Base-by-base conservation (phyloP, 2,113 vertebrate genomes). In the Siphamia tubifer region DNA sequence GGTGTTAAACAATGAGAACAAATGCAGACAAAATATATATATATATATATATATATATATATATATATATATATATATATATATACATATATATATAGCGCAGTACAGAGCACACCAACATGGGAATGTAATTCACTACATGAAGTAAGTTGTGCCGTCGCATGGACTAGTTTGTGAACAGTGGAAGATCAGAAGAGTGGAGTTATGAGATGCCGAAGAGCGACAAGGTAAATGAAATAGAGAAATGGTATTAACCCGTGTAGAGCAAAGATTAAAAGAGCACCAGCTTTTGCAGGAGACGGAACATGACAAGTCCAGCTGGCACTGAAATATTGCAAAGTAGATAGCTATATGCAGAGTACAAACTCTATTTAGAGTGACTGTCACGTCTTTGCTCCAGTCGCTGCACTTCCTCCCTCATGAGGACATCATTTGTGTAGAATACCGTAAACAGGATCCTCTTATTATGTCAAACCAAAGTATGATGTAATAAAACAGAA, bases 211-310 rank as follows among this genome's bases (percentile, higher is more conserved):
- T 30, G 30, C 45, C n/a, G 28, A 4, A 24, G 12, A 31, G 43
- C 43, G 64, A 62, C 54, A 63, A 23, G 27, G 44, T 30, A 69
- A 62, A 24, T 28, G 19, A 69, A 39, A 40, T 20, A 15, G 19
- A 42, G 43, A 52, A 30, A 51, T 60, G 57, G 40, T 24, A 21
- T 19, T 34, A n/a, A 8, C 31, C 19, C 23, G 27, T 39, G 23
- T 16, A 28, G 17, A 27, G 8, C 17, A 72, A 72, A 58, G 20
- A 62, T 56, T 43, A 35, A 10, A 36, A 55, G 39, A 34, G 27
- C 58, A 28, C 8, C 67, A 67, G 64, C 45, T 52, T 79, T 80
- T 63, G 57, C 8, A 10, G 16, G 38, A 49, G 4, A 16, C 3
- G 23, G 8, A 58, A 42, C 21, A 36, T 8, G 4, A 16, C 5